Evolutionary conservation across 2,113 vertebrate species (phyloP), one percentile per base, ranked within the genome.

Genomic region (Manacus vitellinus): DNA sequence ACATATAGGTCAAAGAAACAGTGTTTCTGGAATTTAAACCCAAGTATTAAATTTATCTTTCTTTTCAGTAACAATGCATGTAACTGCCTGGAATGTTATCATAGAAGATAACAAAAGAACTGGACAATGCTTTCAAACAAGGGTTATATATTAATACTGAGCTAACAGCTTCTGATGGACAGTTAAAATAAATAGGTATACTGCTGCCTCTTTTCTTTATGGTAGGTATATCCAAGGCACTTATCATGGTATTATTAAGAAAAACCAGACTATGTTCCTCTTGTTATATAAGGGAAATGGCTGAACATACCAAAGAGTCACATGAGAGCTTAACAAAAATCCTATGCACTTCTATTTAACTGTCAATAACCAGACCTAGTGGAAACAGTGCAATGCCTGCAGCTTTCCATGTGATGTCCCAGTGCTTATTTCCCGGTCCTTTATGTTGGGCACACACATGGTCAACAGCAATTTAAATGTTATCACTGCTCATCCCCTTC

Each of bases 371-470:
- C 91, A 95, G 86, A 76, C 88, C 94, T 90, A 92, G 90, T 1
- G 24, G 85, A 91, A 97, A 79, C 70, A 89, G 94, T 18, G 91
- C 8, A 61, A 94, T 37, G 96, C 95, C 97, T 89, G 91, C 68
- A 89, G 94, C 96, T 98, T 98, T 97, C 95, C 95, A 97, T 96
- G 92, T 85, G 92, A 97, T 97, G 93, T 86, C 96, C 96, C 94
- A 94, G 90, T 97, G 96, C 97, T 97, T 97, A 98, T 98, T 98
- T 98, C 95, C 96, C 94, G 95, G 96, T 97, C 97, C 95, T 97
- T 97, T 95, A 63, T 66, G 97, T 94, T 95, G 91, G 93, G 89
- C 78, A 89, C 95, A 86, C 93, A 97, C 91, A 97, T 37, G 66
- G 54, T 95, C 93, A 95, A 96, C 90, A 97, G 97, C 94, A 97